These are phyloP conservation scores for Pipa parva DNA, from an alignment of 2,113 vertebrate species.

Conservation along the genomic window DNA sequence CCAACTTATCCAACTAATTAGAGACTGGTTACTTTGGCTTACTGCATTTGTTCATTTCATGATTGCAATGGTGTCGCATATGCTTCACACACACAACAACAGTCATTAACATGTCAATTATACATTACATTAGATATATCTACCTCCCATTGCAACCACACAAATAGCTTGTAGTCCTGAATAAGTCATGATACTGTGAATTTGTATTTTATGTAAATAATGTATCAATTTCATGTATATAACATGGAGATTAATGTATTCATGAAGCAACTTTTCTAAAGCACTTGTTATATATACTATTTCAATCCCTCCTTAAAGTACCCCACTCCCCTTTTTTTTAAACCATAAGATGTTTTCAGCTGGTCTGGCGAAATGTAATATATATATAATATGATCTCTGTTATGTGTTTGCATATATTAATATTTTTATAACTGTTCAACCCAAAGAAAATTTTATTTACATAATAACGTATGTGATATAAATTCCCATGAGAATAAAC, in stretches of 20 bases:
- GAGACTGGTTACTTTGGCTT: no score
- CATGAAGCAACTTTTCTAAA: background rate
- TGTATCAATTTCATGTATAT: background rate
- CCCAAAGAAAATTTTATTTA: background rate
- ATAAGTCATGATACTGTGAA: background rate
- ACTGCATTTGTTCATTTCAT: no score
- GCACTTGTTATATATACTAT: slow-evolving; percentile 1
- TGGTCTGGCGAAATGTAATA: background rate
- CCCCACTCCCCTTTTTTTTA: background rate
- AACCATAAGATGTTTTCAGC: background rate
- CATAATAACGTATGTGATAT: background rate
- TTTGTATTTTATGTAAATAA: slow-evolving; percentile 3
- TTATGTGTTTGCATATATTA: background rate
- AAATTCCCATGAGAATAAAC: background rate
- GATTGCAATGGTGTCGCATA: no score
- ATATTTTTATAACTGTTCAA: background rate
- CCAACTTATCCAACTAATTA: no score
- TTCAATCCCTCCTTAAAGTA: background rate
- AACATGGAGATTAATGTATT: background rate
- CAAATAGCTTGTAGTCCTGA: background rate
- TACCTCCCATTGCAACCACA: background rate
- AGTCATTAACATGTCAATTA: no score
- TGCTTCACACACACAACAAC: no score
- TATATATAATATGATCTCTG: background rate
- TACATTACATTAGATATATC: background rate